Conservation (phyloP, 2,888 invertebrate species). For the Chloroclystis v-ata region DNA sequence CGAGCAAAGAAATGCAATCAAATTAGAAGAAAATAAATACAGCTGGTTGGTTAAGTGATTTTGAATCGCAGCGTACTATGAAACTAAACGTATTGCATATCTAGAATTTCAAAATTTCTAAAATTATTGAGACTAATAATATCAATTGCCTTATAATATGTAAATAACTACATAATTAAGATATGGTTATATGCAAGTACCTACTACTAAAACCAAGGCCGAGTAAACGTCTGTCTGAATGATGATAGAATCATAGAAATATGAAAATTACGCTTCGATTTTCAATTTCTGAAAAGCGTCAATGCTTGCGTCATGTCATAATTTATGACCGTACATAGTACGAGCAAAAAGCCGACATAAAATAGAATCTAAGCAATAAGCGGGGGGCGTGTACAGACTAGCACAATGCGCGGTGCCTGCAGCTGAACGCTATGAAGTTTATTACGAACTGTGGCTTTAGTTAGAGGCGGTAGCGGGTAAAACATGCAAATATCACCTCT, state of each 20-base stretch:
- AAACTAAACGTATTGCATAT: no score
- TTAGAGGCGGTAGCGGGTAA: constrained; percentile 18
- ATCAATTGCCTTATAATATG: no score
- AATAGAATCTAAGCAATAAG: constrained; percentile 48
- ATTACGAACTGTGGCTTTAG: constrained; percentile 42
- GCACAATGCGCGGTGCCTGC: constrained; percentile 51
- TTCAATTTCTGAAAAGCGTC: not conserved
- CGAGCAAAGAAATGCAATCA: constrained; percentile 67
- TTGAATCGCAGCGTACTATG: no score
- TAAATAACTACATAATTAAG: no score
- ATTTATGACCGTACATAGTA: constrained; percentile 2
- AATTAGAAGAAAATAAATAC: constrained; percentile 72
- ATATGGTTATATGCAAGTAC: no score
- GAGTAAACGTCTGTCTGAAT: no score
- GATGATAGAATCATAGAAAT: no score
- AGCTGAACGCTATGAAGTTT: constrained; percentile 55
- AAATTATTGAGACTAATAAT: no score
- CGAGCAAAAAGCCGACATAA: constrained; percentile 30
- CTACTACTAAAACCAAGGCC: no score
- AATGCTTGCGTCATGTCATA: not conserved
- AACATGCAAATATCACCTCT: not conserved
- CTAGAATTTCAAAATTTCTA: no score
- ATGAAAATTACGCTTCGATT: no score
- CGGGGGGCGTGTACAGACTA: constrained; percentile 30
- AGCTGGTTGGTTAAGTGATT: constrained; percentile 25